phyloP scores from a whole-genome alignment of 2,888 invertebrate genomes.

The Pammene aurita region DNA sequence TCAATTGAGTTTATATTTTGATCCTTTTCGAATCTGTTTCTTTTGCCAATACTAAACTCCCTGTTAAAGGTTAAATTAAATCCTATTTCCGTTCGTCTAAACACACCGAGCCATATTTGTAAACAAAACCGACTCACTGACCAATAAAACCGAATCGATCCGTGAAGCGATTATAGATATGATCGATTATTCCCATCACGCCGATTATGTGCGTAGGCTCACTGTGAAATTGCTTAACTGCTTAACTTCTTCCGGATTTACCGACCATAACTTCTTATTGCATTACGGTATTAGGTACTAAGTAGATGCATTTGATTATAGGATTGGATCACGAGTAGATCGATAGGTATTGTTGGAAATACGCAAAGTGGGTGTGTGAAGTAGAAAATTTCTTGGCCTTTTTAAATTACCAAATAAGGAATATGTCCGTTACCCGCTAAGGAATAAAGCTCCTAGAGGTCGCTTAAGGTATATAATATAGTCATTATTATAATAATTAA shows the following conservation, averaged over 20 bases:
- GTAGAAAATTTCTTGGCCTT: too few relatives aligned
- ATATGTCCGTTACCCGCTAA: too few relatives aligned
- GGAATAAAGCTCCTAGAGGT: too few relatives aligned
- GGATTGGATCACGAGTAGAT: background rate
- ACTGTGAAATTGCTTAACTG: constrained; percentile 65
- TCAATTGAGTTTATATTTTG: too few relatives aligned
- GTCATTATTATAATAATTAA: too few relatives aligned
- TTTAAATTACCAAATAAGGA: too few relatives aligned
- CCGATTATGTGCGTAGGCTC: constrained; percentile 62
- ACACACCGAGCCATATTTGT: constrained; percentile 56
- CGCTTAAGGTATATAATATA: too few relatives aligned
- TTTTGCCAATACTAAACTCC: constrained; percentile 49
- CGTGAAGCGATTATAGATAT: constrained; percentile 61
- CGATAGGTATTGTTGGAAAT: background rate
- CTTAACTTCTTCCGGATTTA: constrained; percentile 63
- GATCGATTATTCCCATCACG: constrained; percentile 59
- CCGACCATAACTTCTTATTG: constrained; percentile 11
- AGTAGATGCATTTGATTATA: constrained; percentile 8
- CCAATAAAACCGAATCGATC: constrained; percentile 58
- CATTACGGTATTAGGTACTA: constrained; percentile 9
- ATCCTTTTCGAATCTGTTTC: too few relatives aligned
- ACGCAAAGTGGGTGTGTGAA: background rate
- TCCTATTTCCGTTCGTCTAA: constrained; percentile 55
- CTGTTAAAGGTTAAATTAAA: constrained; percentile 46
- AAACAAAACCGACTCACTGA: constrained; percentile 53